Conservation (phyloP, 2,888 invertebrate species). For the Lycaena phlaeas region DNA sequence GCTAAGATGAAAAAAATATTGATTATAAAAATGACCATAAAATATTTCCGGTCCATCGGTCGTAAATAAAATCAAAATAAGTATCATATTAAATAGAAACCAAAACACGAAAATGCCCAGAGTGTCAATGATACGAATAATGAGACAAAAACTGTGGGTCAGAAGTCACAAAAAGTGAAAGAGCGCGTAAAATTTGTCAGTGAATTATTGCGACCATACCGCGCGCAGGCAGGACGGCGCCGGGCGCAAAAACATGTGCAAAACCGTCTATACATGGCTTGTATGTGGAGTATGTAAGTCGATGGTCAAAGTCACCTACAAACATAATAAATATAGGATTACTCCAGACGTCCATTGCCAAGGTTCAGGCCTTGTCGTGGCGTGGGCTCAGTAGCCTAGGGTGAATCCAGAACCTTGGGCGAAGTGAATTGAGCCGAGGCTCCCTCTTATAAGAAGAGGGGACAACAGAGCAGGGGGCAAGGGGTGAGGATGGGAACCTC, state of each 20-base stretch:
- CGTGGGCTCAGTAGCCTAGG: too few relatives aligned
- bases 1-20: too few relatives aligned
- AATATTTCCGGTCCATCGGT: neutral
- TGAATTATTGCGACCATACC: slow-evolving; percentile 46
- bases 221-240: slow-evolving; percentile 34
- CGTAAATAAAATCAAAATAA: neutral
- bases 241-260: slow-evolving; percentile 18
- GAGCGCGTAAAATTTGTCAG: slow-evolving; percentile 23
- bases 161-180: slow-evolving; percentile 17
- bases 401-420: too few relatives aligned
- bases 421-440: too few relatives aligned
- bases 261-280: slow-evolving; percentile 14
- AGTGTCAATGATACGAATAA: slow-evolving; percentile 4
- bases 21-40: neutral
- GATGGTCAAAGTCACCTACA: too few relatives aligned
- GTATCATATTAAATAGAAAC: neutral
- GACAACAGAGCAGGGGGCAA: too few relatives aligned
- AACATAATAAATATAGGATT: too few relatives aligned
- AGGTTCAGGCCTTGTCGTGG: too few relatives aligned
- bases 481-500: too few relatives aligned
- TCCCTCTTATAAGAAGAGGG: too few relatives aligned
- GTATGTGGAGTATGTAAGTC: too few relatives aligned
- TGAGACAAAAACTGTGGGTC: slow-evolving; percentile 13
- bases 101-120: neutral
- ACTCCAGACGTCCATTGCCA: too few relatives aligned